Evolutionary conservation across 2,888 invertebrate genomes (phyloP), one percentile per base, ranked within the genome.

Genomic region (Strigamia transsilvanica): DNA sequence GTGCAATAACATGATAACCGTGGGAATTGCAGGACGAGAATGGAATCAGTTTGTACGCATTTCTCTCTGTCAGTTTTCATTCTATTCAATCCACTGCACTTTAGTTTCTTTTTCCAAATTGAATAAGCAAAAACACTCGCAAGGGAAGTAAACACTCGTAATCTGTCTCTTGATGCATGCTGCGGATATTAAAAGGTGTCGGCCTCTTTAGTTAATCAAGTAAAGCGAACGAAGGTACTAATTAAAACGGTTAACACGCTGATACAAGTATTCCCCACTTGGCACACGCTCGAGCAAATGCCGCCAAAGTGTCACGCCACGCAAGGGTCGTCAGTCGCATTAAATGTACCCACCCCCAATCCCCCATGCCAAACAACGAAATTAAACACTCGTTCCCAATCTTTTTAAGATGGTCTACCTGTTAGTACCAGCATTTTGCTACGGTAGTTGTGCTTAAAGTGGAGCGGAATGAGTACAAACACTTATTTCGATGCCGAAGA

Each of bases 1-100:
- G 61, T 61, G 42, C 42, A 42, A 42, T 42, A 61, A 61, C 61
- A 61, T 18, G 61, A 61, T 61, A 61, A 61, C n/a, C 23, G 18
- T 61, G 21, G 21, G 21, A 61, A 61, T 61, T 61, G 61, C 12
- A 61, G 21, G 3, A 18, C 21, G 18, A 61, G 10, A 12, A 61
- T 18, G 21, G 61, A 61, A 61, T 61, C 61, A 61, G 21, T 61
- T 61, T 61, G 61, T 61, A 15, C 9, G 61, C 9, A 61, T 61
- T 61, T 23, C 23, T 61, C 2, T 9, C 61, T 61, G 61, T 61
- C 61, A 15, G 61, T 61, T 61, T 18, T 61, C 61, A 18, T 61
- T 61, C 23, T 18, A 9, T 61, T 61, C 21, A 61, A 61, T 21
- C 10, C 12, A 15, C 42, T 42, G 42, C 42, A 42, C 42, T 42